Evolutionary conservation across 2,888 invertebrate species (phyloP).

Genomic region (Neocrepidodera transversa): DNA sequence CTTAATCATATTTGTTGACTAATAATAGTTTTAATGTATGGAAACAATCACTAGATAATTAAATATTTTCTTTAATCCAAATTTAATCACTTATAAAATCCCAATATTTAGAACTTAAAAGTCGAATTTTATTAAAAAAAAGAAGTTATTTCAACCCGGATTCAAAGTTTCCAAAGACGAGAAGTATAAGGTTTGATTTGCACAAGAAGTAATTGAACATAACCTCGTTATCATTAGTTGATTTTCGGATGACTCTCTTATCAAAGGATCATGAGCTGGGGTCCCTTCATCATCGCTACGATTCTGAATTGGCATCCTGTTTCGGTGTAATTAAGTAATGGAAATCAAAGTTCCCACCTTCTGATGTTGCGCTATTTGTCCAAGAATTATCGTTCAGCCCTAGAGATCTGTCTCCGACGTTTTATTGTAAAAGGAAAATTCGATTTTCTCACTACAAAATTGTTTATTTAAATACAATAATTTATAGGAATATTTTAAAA

Average conservation of each 20-base stretch:
- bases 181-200: slow-evolving; percentile 42
- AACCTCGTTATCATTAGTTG: slow-evolving; percentile 62
- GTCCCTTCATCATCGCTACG: slow-evolving; percentile 42
- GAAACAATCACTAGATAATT: too few species aligned
- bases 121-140: not conserved
- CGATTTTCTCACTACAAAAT: too few species aligned
- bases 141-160: not conserved
- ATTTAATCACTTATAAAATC: too few species aligned
- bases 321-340: slow-evolving; percentile 62
- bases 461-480: too few species aligned
- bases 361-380: slow-evolving; percentile 57
- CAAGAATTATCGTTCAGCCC: slow-evolving; percentile 49
- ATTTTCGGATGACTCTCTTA: slow-evolving; percentile 52
- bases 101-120: too few species aligned
- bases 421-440: not conserved
- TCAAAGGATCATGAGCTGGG: slow-evolving; percentile 54
- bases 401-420: not conserved
- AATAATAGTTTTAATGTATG: too few species aligned
- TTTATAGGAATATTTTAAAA: too few species aligned
- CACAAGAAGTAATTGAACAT: slow-evolving; percentile 60
- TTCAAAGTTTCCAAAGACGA: slow-evolving; percentile 22
- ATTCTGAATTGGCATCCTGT: slow-evolving; percentile 51
- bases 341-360: slow-evolving; percentile 61
- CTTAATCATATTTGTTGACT: too few species aligned
- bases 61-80: too few species aligned